A percentile compares a stretch with the other conserved stretches of the same genome.
Conservation (phyloP, 2,888 invertebrate genomes). For the Trachelus tabidus region DNA sequence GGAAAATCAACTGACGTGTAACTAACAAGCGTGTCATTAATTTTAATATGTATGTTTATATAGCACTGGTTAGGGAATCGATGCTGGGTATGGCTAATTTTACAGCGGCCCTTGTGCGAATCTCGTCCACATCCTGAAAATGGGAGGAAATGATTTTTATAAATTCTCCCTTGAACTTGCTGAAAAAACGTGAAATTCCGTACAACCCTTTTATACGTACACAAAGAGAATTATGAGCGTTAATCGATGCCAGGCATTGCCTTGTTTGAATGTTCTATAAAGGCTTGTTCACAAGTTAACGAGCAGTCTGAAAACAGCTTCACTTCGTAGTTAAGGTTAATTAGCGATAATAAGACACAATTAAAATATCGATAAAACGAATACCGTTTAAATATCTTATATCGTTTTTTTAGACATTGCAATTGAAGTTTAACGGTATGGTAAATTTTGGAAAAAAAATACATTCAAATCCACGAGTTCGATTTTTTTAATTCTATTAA, state of each 20-base stretch:
- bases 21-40: conserved; percentile 66
- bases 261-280: not conserved
- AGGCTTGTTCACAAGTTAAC: not conserved
- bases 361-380: not conserved
- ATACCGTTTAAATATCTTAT: not conserved
- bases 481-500: not conserved
- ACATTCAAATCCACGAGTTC: not conserved
- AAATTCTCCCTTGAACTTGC: not conserved
- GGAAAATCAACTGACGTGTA: conserved; percentile 67
- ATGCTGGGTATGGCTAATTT: conserved; percentile 46
- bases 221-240: not conserved
- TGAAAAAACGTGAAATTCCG: not conserved
- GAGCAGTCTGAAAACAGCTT: not conserved
- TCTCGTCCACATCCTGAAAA: not conserved
- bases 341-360: not conserved
- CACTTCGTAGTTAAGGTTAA: not conserved
- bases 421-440: not conserved
- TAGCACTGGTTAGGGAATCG: conserved; percentile 43
- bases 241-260: not conserved
- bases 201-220: not conserved
- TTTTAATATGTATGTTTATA: conserved; percentile 61
- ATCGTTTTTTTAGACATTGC: not conserved
- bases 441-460: not conserved
- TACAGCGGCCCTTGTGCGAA: conserved; percentile 6
- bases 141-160: not conserved